Evolutionary conservation across 2,113 vertebrate species (phyloP).

Genomic region (Xyrauchen texanus): DNA sequence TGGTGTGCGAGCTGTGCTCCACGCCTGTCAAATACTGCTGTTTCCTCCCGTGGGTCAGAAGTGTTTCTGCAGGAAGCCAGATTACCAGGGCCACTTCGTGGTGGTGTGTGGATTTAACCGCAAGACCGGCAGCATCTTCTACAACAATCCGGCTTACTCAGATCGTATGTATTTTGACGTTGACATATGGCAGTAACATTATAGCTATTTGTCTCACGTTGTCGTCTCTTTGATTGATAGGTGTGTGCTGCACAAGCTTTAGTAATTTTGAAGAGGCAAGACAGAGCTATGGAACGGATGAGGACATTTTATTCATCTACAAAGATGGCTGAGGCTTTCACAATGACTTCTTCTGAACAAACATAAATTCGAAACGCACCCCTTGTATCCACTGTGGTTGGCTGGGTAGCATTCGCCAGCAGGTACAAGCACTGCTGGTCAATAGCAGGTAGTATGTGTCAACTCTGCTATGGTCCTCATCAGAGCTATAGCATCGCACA

Average conservation of each 20-base stretch:
- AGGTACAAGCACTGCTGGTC: not conserved
- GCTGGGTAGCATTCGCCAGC: not conserved
- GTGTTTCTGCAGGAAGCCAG: constrained; percentile 91
- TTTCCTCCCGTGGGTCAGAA: constrained; percentile 91
- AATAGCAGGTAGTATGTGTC: constrained; percentile 11
- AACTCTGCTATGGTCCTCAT: constrained; percentile 16
- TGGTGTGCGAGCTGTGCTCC: constrained; percentile 91
- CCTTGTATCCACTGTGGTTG: constrained; percentile 19
- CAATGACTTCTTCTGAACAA: not conserved
- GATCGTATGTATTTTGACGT: constrained; percentile 83
- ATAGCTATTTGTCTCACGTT: not conserved
- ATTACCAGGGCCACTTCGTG: constrained; percentile 97
- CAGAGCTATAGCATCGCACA: not conserved
- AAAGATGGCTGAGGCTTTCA: constrained; percentile 83
- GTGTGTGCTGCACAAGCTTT: constrained; percentile 92
- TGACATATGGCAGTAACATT: not conserved
- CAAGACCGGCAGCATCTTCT: constrained; percentile 85
- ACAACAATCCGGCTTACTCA: constrained; percentile 97
- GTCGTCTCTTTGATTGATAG: constrained; percentile 63
- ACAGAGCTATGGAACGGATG: constrained; percentile 93
- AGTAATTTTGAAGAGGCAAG: constrained; percentile 95
- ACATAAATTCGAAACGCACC: constrained; percentile 6
- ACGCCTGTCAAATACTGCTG: constrained; percentile 94
- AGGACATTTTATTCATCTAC: constrained; percentile 94
- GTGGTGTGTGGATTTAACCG: constrained; percentile 93